These are phyloP conservation scores for Halisarca cf. caerulea DNA, from an alignment of 37 sponge, comb jelly and placozoan species.

Conservation along the genomic window DNA sequence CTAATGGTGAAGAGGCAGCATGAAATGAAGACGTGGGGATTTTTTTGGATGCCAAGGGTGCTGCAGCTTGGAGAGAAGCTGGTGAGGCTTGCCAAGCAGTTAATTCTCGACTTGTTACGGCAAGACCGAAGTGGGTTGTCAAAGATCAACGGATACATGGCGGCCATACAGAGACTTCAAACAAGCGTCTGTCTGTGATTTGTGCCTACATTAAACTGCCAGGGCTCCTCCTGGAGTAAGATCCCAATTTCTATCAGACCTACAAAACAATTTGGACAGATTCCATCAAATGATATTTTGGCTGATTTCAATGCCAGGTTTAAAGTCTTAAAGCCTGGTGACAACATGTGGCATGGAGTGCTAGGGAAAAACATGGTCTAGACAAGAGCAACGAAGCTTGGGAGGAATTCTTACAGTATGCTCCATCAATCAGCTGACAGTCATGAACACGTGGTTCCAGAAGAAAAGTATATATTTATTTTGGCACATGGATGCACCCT, in stretches of 20 bases:
- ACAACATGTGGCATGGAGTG: neutral
- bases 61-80: conserved; percentile 13
- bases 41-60: neutral
- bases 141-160: neutral
- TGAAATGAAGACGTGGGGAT: conserved; percentile 10
- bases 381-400: neutral
- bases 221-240: neutral
- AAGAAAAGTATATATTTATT: neutral
- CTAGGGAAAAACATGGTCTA: neutral
- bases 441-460: conserved; percentile 39
- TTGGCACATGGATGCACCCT: conserved; percentile 17
- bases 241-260: neutral
- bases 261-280: neutral
- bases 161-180: no score
- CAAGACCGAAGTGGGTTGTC: neutral
- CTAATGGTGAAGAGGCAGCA: neutral
- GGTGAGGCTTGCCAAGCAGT: conserved; percentile 29
- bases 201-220: neutral
- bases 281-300: neutral
- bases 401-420: neutral
- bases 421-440: neutral
- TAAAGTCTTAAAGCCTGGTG: neutral
- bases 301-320: neutral
- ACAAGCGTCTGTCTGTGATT: neutral
- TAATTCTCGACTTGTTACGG: conserved; percentile 9